Evolutionary conservation across 2,888 invertebrate genomes (phyloP), one percentile per base, ranked within the genome.

Genomic region (Xestia c-nigrum): DNA sequence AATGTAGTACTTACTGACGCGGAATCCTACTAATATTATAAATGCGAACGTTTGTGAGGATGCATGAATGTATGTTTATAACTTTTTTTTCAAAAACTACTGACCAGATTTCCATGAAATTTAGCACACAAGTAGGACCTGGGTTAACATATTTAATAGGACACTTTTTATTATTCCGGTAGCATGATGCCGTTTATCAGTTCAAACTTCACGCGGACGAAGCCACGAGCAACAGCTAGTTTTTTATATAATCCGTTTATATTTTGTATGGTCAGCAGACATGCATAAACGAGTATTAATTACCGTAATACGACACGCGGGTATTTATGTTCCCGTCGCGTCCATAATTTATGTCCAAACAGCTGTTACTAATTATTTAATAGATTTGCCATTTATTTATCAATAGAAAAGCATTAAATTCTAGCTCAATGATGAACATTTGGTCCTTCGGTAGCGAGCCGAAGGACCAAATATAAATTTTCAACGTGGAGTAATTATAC

Each of bases 351-450:
- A 86, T 77, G n/a, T n/a, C 52, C 63, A 12, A 74, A 74, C 85
- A 85, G 78, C 69, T 85, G 85, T 66, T 63, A 65, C 85, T 86
- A 86, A 86, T 84, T 76, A 85, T 84, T 64, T 83, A 43, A 81
- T 83, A 78, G 80, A 72, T 84, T 84, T 72, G 46, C 31, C 50
- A 72, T 84, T 82, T 80, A 83, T 74, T 69, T 63, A 72, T 69
- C 46, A 68, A 72, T 70, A 31, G 69, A 83, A 50, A 69, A 66
- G 3, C 47, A 47, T 67, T 50, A 0, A 31, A 65, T 69, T 67
- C 24, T 38, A 66, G 24, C 31, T 7, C 6, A 21, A 61, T 7
- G 31, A 59, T 47, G 1, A 24, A 81, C 2, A 19, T 19, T n/a
- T 72, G 19, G 12, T 52, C 7, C 40, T 71, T 71, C 31, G 31